Evolutionary conservation across 92 coral and sea anemone genomes (phyloP).

Genomic region (Parazoanthus atlanticus): DNA sequence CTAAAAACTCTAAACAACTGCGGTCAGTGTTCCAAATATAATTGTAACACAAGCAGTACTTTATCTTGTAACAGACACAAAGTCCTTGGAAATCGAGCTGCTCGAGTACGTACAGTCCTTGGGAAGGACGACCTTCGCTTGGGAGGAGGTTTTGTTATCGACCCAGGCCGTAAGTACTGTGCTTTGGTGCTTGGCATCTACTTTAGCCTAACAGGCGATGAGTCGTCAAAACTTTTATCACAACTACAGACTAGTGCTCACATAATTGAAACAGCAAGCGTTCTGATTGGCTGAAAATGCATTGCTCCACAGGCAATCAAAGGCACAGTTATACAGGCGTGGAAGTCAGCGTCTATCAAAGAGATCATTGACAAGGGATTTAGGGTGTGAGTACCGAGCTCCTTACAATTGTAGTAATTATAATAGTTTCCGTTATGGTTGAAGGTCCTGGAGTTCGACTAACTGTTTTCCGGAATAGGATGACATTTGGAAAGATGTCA

Average conservation of each 20-base stretch:
- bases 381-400: slow-evolving; percentile 58
- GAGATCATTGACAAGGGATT: slow-evolving; percentile 57
- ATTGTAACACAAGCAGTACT: neutral
- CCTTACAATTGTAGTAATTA: too few relatives aligned
- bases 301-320: slow-evolving; percentile 49
- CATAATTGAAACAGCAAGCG: neutral
- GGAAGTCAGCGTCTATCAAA: slow-evolving; percentile 68
- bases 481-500: too few relatives aligned
- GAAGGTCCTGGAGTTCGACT: too few relatives aligned
- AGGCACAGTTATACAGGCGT: slow-evolving; percentile 72
- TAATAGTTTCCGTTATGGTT: too few relatives aligned
- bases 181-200: neutral
- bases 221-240: neutral
- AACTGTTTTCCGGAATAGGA: too few relatives aligned
- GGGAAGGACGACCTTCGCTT: slow-evolving; percentile 62
- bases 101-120: slow-evolving; percentile 47
- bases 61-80: slow-evolving; percentile 39
- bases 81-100: slow-evolving; percentile 54
- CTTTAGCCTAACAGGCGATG: neutral
- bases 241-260: neutral
- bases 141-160: slow-evolving; percentile 71
- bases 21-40: too few relatives aligned
- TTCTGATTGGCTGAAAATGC: neutral
- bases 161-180: slow-evolving; percentile 56
- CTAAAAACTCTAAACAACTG: too few relatives aligned